These are phyloP conservation scores for Acanthochromis polyacanthus DNA, from an alignment of 2,113 vertebrate species.

Conservation along the genomic window DNA sequence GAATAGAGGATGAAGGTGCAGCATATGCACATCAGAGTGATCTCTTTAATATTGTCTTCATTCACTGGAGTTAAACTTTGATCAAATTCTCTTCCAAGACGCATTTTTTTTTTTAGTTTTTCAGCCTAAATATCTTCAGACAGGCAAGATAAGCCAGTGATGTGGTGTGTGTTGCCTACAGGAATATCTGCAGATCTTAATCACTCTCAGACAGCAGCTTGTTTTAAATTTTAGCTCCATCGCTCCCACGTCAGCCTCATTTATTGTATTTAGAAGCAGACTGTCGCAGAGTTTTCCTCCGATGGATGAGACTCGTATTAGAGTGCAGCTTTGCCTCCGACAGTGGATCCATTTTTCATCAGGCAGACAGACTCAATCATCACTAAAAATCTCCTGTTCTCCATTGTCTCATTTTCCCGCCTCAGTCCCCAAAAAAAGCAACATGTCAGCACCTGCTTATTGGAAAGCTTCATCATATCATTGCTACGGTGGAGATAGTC, in stretches of 20 bases:
- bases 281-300: constrained; percentile 37
- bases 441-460: constrained; percentile 73
- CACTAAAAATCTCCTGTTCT: constrained; percentile 37
- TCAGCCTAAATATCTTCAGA: constrained; percentile 43
- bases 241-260: constrained; percentile 29
- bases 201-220: constrained; percentile 53
- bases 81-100: constrained; percentile 8
- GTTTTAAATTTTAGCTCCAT: constrained; percentile 55
- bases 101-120: background rate
- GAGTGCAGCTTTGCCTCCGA: constrained; percentile 22
- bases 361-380: constrained; percentile 44
- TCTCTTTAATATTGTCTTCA: background rate
- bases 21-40: constrained; percentile 4
- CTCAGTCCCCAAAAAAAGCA: constrained; percentile 18
- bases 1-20: constrained; percentile 6
- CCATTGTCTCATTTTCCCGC: background rate
- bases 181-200: constrained; percentile 56
- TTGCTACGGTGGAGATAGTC: constrained; percentile 57
- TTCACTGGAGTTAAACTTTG: constrained; percentile 19
- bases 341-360: constrained; percentile 44
- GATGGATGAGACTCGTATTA: constrained; percentile 38
- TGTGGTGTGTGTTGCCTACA: constrained; percentile 37
- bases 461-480: constrained; percentile 74
- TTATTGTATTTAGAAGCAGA: constrained; percentile 44
- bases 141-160: constrained; percentile 38